phyloP scores from a whole-genome alignment of 2,888 invertebrate genomes.

The Patella ulyssiponensis region DNA sequence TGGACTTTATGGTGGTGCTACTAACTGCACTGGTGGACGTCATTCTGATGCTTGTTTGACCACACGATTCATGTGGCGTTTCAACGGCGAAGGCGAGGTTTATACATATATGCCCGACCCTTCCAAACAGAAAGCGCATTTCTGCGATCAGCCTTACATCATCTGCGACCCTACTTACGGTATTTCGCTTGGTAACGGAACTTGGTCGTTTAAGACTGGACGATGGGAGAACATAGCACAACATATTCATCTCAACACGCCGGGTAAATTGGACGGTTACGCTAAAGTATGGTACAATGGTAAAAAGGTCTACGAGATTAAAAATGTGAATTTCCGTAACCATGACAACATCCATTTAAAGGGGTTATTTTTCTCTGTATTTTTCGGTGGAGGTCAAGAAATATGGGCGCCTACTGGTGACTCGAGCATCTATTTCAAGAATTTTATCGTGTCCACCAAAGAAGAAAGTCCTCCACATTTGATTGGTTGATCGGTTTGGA shows the following conservation, averaged over 20 bases:
- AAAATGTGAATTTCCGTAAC: constrained; percentile 37
- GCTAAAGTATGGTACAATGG: constrained; percentile 34
- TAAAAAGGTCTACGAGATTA: constrained; percentile 25
- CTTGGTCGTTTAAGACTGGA: constrained; percentile 32
- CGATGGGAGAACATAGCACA: constrained; percentile 27
- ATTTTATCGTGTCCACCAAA: constrained; percentile 29
- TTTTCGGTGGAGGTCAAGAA: constrained; percentile 44
- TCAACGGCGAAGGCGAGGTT: constrained; percentile 35
- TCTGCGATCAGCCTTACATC: constrained; percentile 25
- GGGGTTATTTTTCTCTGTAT: constrained; percentile 45
- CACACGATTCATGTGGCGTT: constrained; percentile 37
- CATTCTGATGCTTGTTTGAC: constrained; percentile 32
- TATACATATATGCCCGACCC: constrained; percentile 31
- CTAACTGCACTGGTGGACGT: constrained; percentile 35
- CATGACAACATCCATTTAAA: constrained; percentile 22
- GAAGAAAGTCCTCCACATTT: background rate
- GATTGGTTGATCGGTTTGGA: background rate
- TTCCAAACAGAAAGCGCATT: constrained; percentile 23
- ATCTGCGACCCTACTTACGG: constrained; percentile 28
- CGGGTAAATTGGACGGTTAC: constrained; percentile 26
- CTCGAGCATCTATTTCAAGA: constrained; percentile 41
- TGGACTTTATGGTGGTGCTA: constrained; percentile 34
- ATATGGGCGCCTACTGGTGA: constrained; percentile 40
- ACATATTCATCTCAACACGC: background rate
- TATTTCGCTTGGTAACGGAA: constrained; percentile 20